Evolutionary conservation across 2,888 invertebrate genomes (phyloP).

Genomic region (Pandemis corylana): DNA sequence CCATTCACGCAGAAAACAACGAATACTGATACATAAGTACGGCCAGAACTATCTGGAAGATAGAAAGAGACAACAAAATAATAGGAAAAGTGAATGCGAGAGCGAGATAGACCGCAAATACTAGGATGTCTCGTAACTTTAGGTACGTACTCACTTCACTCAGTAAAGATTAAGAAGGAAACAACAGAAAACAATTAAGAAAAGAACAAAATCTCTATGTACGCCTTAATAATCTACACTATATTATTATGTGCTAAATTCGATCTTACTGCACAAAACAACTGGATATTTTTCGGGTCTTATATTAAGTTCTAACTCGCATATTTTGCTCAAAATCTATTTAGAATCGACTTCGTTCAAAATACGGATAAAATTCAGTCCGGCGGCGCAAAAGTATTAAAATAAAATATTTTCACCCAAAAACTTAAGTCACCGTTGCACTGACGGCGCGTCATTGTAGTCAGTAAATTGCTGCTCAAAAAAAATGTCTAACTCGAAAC

Average conservation of each 20-base stretch:
- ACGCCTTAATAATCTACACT: conserved; percentile 30
- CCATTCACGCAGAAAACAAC: conserved; percentile 48
- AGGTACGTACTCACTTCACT: not conserved
- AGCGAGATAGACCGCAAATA: not conserved
- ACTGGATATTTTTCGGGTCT: conserved; percentile 26
- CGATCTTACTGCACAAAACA: conserved; percentile 26
- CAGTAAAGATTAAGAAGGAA: not conserved
- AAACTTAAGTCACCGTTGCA: conserved; percentile 37
- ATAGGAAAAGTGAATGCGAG: conserved; percentile 45
- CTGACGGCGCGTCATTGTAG: conserved; percentile 21
- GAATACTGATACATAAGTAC: conserved; percentile 66
- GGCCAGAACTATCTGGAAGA: conserved; percentile 54
- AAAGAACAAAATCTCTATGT: conserved; percentile 23
- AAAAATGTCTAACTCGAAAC: conserved; percentile 13
- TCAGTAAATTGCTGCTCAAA: conserved; percentile 6
- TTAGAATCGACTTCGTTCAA: conserved; percentile 17
- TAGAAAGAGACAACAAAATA: conserved; percentile 48
- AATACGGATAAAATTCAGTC: conserved; percentile 19
- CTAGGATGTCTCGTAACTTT: not conserved
- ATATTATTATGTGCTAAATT: conserved; percentile 23
- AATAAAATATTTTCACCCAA: conserved; percentile 12
- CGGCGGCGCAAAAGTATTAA: conserved; percentile 35
- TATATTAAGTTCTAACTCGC: conserved; percentile 10
- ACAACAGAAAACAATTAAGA: conserved; percentile 2
- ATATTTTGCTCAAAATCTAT: conserved; percentile 19